Evolutionary conservation across 2,113 vertebrate species (phyloP).

Genomic region (Clarias gariepinus): DNA sequence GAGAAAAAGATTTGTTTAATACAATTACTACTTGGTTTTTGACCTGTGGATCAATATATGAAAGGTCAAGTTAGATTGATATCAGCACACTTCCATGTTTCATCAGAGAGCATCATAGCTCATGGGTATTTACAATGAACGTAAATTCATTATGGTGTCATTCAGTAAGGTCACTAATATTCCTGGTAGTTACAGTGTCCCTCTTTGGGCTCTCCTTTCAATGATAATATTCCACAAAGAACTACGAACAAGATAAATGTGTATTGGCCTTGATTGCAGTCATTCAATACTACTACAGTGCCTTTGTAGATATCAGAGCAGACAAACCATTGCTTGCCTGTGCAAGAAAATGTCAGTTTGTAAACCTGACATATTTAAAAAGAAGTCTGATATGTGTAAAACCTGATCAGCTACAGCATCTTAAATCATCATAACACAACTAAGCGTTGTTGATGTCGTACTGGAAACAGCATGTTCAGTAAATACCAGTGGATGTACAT

Average conservation of each 20-base stretch:
- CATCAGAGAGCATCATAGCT: constrained; percentile 30
- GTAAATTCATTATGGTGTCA: constrained; percentile 43
- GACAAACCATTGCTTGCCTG: constrained; percentile 19
- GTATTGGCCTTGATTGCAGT: constrained; percentile 28
- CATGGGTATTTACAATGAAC: constrained; percentile 37
- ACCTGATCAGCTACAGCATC: constrained; percentile 25
- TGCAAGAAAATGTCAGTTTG: constrained; percentile 18
- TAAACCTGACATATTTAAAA: background rate
- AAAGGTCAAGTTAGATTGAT: constrained; percentile 24
- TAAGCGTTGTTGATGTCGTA: background rate
- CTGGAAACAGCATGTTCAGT: background rate
- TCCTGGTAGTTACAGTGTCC: constrained; percentile 21
- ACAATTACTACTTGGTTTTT: constrained; percentile 28
- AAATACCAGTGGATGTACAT: background rate
- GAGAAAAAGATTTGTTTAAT: constrained; percentile 25
- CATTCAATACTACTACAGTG: constrained; percentile 33
- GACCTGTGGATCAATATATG: constrained; percentile 33
- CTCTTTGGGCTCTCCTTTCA: constrained; percentile 29
- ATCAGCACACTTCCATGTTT: constrained; percentile 27
- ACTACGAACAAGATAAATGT: constrained; percentile 38
- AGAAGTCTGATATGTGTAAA: background rate
- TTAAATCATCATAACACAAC: background rate
- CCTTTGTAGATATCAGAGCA: constrained; percentile 25
- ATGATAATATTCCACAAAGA: constrained; percentile 33
- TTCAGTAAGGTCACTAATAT: constrained; percentile 52